phyloP scores from a whole-genome alignment of 2,797 vertebrate species.

The Yasuhikotakia modesta region DNA sequence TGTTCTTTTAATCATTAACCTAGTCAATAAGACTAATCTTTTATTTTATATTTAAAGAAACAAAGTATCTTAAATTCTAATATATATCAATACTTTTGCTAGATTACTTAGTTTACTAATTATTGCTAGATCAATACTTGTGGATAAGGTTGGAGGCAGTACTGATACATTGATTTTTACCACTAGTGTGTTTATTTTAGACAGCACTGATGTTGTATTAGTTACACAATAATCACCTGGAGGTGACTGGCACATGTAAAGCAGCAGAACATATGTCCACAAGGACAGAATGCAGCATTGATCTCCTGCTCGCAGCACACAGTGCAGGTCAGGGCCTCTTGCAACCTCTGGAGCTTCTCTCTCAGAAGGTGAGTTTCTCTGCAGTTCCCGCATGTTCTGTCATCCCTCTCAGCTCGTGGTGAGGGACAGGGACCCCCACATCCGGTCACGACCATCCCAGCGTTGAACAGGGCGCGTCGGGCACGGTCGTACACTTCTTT shows the following conservation, averaged over 20 bases:
- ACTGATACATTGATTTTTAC: not conserved
- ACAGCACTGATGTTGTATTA: not conserved
- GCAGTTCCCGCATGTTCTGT: constrained; percentile 74
- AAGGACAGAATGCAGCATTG: constrained; percentile 84
- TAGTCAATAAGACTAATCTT: not conserved
- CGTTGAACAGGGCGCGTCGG: constrained; percentile 83
- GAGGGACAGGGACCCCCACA: constrained; percentile 71
- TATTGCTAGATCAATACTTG: too few species aligned
- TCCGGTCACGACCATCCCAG: constrained; percentile 78
- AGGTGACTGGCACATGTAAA: constrained; percentile 80
- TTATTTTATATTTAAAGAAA: not conserved
- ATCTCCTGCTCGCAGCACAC: constrained; percentile 84
- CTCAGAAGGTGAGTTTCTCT: constrained; percentile 78
- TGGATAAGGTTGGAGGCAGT: too few species aligned
- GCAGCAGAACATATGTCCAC: constrained; percentile 87
- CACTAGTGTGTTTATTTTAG: not conserved
- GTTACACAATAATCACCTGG: constrained; percentile 72
- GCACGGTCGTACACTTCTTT: constrained; percentile 87
- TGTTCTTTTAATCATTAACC: too few species aligned
- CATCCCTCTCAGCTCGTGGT: constrained; percentile 55
- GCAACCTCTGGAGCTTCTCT: constrained; percentile 81
- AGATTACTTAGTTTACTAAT: too few species aligned
- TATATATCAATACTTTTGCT: too few species aligned
- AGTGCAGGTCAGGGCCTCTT: constrained; percentile 84
- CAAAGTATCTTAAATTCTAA: not conserved